These are phyloP conservation scores for Virgularia gustaviana DNA, from an alignment of 92 coral and sea anemone genomes.

Conservation along the genomic window DNA sequence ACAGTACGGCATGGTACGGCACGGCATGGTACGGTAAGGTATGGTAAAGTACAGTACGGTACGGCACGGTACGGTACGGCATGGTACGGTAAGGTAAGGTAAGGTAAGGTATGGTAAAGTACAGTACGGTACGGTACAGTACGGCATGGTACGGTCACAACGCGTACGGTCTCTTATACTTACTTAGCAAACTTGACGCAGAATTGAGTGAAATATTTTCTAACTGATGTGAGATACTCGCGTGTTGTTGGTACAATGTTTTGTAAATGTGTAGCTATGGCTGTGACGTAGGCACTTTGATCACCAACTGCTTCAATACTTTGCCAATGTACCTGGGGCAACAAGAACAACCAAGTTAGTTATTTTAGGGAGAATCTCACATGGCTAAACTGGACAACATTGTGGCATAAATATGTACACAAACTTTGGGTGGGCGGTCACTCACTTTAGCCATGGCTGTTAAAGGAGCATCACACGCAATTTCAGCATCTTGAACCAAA, in stretches of 20 bases:
- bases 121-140: too few relatives aligned
- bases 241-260: conserved; percentile 79
- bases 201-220: conserved; percentile 96
- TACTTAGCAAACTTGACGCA: conserved; percentile 98
- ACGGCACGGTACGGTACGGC: too few relatives aligned
- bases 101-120: too few relatives aligned
- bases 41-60: too few relatives aligned
- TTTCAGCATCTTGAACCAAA: conserved; percentile 90
- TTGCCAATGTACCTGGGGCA: conserved; percentile 91
- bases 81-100: too few relatives aligned
- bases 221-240: conserved; percentile 88
- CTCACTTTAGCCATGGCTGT: conserved; percentile 91
- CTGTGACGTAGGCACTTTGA: conserved; percentile 92
- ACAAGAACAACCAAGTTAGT: not conserved
- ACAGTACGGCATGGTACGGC: too few relatives aligned
- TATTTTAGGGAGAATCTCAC: not conserved
- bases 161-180: too few relatives aligned
- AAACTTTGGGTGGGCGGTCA: not conserved
- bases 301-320: conserved; percentile 98
- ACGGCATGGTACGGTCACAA: too few relatives aligned
- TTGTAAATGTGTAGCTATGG: conserved; percentile 89
- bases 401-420: not conserved
- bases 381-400: too few relatives aligned
- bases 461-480: conserved; percentile 92
- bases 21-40: too few relatives aligned